A percentile compares a stretch with the other conserved stretches of the same genome.
Conservation (phyloP, 2,888 invertebrate genomes). For the Petrolisthes cinctipes region DNA sequence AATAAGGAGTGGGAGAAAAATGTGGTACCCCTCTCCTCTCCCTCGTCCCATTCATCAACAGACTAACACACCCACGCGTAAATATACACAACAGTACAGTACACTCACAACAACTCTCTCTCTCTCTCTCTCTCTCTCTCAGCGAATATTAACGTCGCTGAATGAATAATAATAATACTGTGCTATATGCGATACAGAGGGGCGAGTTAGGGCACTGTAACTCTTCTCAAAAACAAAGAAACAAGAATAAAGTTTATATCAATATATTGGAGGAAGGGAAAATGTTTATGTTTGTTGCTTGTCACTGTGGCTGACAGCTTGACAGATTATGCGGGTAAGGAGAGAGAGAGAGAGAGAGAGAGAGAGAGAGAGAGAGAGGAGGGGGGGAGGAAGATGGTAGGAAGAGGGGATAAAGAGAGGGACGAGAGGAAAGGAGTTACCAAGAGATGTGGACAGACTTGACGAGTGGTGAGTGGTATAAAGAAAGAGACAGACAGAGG, state of each 20-base stretch:
- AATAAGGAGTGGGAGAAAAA: too few species aligned
- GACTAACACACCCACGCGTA: too few species aligned
- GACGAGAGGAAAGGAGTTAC: too few species aligned
- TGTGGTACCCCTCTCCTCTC: not conserved
- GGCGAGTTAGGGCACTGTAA: too few species aligned
- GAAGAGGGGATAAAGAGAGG: not conserved
- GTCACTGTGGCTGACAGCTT: not conserved
- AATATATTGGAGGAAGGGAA: not conserved
- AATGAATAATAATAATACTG: too few species aligned
- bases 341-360: not conserved
- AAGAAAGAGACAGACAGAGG: too few species aligned
- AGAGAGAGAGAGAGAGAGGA: not conserved
- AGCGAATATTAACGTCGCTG: too few species aligned
- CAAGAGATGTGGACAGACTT: too few species aligned
- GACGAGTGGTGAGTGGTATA: too few species aligned
- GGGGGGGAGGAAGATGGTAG: not conserved
- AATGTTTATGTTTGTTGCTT: not conserved
- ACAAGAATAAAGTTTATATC: too few species aligned
- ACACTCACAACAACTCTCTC: not conserved
- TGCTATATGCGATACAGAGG: too few species aligned
- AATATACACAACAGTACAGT: not conserved
- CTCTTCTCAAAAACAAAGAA: too few species aligned
- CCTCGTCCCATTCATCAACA: not conserved
- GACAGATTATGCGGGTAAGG: not conserved
- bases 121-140: not conserved